Evolutionary conservation across 2,797 vertebrate species (phyloP), one percentile per base, ranked within the genome.

Genomic region (Channallabes apus): DNA sequence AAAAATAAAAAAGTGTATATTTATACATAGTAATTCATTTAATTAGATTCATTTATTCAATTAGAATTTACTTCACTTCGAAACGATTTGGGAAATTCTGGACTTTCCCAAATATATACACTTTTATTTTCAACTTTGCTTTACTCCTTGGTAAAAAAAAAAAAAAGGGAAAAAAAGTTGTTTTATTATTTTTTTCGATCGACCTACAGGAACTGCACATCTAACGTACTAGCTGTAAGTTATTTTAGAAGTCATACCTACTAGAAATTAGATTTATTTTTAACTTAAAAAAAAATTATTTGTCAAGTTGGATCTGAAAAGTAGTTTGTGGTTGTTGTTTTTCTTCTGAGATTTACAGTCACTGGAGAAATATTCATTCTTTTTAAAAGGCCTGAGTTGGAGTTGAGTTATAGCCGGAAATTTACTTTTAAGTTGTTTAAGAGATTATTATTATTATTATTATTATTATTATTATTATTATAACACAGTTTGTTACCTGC

Each of bases 401-500:
- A 1, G 73, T 8, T 58, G 29, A 14, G 54, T 32, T 11, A 14
- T 11, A 59, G 18, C 18, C 4, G 17, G 56, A 22, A 15, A 12
- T n/a, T 3, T 3, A 11, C 32, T 62, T n/a, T 27, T 18, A 24
- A n/a, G 29, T 32, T 61, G 58, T 61, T 38, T 4, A 24, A 20
- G 7, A 14, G 32, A 24, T 27, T 54, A 46, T 46, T 46, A 46
- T 46, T 46, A 46, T 46, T 46, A 51, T 51, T 51, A 51, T 51
- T 51, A 51, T 51, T 51, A 51, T 12, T 51, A 51, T 51, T 51
- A 51, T 51, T 51, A 51, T 51, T 51, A 54, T 3, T 54, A 54
- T 54, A 54, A 54, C 51, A 54, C 51, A 54, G 51, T 58, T 18
- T 24, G 38, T 95, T 96, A 99, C 98, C 98, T 97, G 98, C 99